phyloP scores from a whole-genome alignment of 2,113 vertebrate genomes.

The Nicator chloris region DNA sequence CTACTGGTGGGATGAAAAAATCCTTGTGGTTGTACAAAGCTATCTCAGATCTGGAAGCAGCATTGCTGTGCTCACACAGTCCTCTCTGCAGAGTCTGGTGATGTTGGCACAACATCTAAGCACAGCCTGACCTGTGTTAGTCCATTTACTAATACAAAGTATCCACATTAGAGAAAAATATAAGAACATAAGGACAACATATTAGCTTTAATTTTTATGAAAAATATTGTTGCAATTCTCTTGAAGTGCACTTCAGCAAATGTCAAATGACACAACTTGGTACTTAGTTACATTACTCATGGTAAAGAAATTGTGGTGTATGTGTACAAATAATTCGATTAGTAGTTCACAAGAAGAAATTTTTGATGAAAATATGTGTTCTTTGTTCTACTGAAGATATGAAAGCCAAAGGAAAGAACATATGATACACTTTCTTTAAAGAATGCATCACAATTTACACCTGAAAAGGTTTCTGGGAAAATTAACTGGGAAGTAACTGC shows the following conservation, averaged over 20 bases:
- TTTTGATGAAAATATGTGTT: neutral
- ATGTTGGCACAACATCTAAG: neutral
- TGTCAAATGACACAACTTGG: neutral
- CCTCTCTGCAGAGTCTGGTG: neutral
- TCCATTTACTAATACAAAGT: neutral
- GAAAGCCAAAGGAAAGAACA: neutral
- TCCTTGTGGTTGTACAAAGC: neutral
- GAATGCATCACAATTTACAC: neutral
- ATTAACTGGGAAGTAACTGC: neutral
- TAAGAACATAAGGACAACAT: neutral
- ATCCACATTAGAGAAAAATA: neutral
- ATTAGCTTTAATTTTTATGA: neutral
- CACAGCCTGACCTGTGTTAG: neutral
- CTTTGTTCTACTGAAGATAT: neutral
- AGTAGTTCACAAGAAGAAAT: neutral
- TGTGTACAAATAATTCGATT: neutral
- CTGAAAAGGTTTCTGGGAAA: neutral
- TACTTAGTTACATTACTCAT: neutral
- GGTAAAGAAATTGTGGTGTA: neutral
- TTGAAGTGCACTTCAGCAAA: neutral
- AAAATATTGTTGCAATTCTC: neutral
- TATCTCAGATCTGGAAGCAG: neutral
- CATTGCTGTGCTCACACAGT: neutral
- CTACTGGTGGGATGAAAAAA: neutral
- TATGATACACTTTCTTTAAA: accelerated